phyloP scores from a whole-genome alignment of 2,113 vertebrate species.

The Peromyscus polionotus region DNA sequence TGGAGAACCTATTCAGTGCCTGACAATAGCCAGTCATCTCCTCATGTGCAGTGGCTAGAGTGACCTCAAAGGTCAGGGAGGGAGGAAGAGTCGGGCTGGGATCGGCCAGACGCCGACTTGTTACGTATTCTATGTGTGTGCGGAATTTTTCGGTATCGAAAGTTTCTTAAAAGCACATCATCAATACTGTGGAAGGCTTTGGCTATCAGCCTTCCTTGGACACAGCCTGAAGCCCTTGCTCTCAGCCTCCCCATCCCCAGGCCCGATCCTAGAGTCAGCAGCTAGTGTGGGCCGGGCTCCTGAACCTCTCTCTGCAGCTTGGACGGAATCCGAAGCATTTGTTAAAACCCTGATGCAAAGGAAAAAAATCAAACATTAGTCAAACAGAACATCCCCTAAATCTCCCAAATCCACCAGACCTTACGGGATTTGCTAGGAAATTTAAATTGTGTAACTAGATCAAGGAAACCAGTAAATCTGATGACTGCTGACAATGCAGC shows the following conservation, averaged over 20 bases:
- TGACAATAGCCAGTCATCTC: background rate
- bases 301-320: background rate
- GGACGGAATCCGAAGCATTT: conserved; percentile 15
- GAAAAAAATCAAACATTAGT: conserved; percentile 16
- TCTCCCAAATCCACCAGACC: background rate
- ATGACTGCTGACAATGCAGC: background rate
- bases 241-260: background rate
- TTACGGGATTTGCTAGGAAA: background rate
- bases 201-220: background rate
- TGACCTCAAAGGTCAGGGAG: background rate
- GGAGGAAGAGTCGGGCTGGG: background rate
- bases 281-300: background rate
- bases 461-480: background rate
- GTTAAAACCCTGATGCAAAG: conserved; percentile 40
- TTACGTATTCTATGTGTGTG: background rate
- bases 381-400: background rate
- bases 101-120: background rate
- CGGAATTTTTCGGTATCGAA: background rate
- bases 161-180: background rate
- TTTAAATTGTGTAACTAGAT: conserved; percentile 18
- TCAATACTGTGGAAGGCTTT: background rate
- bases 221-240: background rate
- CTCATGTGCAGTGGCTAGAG: background rate
- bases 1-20: background rate
- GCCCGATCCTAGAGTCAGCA: background rate